Evolutionary conservation across 2,797 vertebrate species (phyloP), one percentile per base, ranked within the genome.

Genomic region (Lacerta bilineata): DNA sequence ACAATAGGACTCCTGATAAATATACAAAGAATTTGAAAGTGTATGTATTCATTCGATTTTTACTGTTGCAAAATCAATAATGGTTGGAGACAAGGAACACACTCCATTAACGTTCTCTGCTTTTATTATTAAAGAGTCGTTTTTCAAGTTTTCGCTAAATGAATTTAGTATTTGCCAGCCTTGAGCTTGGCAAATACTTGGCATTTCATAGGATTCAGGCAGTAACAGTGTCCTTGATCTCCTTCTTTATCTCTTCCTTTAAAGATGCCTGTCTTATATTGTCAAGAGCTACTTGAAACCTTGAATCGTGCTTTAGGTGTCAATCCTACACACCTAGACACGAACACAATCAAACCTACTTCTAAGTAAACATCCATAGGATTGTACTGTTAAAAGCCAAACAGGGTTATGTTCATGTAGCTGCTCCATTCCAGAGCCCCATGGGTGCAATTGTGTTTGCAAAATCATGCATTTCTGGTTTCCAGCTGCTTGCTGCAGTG

Each of bases 31-130:
- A 80, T 87, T 83, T 15, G 0, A 39, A 90, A 87, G 25, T 59
- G 4, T 72, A n/a, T 91, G 27, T 80, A 84, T 59, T 72, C 11
- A 84, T 86, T 87, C 74, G 84, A 6, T 0, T 82, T 92, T 66
- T 89, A 82, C 74, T 90, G 61, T 85, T 87, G 87, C 20, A 90
- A 87, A 77, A 91, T 87, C 68, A 83, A 39, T 78, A 78, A 2
- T 77, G 0, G 10, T 23, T 90, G 50, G 79, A 78, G 90, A 91
- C 88, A 43, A 80, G 29, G 59, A 90, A 27, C 5, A 86, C 1
- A 41, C 7, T 66, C 25, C 1, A 20, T 69, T 86, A 90, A 23
- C 0, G 27, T 36, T 89, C 8, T 5, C 10, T 39, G 1, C 0
- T 59, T 88, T 89, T 88, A 75, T 80, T 88, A 13, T 3, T n/a